Base-by-base conservation (phyloP, 2,888 invertebrate genomes). In the Cremastinae sp. region DNA sequence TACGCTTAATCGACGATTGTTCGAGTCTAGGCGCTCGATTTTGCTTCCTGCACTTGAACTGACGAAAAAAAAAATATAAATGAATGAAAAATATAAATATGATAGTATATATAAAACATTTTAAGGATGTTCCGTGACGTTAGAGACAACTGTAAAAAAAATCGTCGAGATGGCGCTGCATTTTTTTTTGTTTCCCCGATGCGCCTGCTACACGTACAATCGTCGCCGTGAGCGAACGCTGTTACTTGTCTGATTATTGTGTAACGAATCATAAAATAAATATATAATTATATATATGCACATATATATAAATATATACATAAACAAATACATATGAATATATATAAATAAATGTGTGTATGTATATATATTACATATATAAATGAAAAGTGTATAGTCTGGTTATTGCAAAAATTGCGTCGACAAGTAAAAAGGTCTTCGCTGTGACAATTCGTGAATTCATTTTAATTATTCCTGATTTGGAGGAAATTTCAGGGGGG, bases 181-280 rank as follows among this genome's bases (percentile, higher is more conserved):
- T 74, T 49, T 49, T 49, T 41, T 41, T 58, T 56, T 70, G 35
- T 58, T 41, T 43, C 12, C 59, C 41, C 71, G 65, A 70, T 12
- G 35, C 62, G 45, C 39, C 49, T 53, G 41, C 12, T 22, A 62
- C 77, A 75, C 62, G 81, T 74, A 80, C 78, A 81, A 80, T 79
- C 79, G 78, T 74, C 66, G 74, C 39, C 72, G 51, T 49, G 74
- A 79, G 79, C 80, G 81, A 85, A 84, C 84, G 84, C 86, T 86
- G 86, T 87, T 88, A 88, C 81, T 86, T 85, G 88, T 88, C 87
- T 85, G 85, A 87, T 86, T 86, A 87, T 88, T 84, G 85, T 88
- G 86, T 88, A 87, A 86, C 86, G 82, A 86, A 84, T 81, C 82
- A 84, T 83, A 28, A 81, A 87, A 86, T 86, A 86, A 86, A 81